Evolutionary conservation across 2,113 vertebrate genomes (phyloP), one percentile per base, ranked within the genome.

Genomic region (Myxocyprinus asiaticus): DNA sequence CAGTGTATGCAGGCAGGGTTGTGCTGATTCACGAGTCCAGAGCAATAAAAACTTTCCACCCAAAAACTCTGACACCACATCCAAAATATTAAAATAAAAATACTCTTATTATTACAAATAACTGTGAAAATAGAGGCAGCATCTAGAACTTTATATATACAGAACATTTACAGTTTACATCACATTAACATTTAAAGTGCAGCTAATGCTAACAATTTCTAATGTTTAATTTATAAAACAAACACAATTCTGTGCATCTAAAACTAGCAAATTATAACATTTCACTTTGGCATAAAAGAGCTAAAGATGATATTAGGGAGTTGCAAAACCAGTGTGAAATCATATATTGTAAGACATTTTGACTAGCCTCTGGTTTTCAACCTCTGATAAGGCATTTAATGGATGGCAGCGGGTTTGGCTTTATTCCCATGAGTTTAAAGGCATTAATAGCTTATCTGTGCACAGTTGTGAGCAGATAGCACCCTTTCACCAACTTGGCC

Each of bases 11-110:
- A 75, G 58, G 68, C 76, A 43, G 7, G 11, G 48, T 84, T 84
- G 50, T 84, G 83, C 83, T 81, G 83, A 84, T 84, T 84, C 83
- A 84, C 83, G 58, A 81, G 79, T 33, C 65, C 63, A 69, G 8
- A 65, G 9, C 22, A 44, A 59, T 59, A 80, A 68, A 66, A 63
- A 69, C n/a, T 74, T 71, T 64, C 79, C 76, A 80, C 68, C 70
- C 70, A 69, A 59, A 56, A 77, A 62, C 50, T 67, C 72, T 83
- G 77, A 83, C 9, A 4, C 5, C 51, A 70, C 6, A 45, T 62
- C 5, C 55, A 50, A 47, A 10, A 66, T 8, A 8, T 17, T n/a
- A 67, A 59, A 10, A 59, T 43, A 68, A 75, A 77, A 66, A 51
- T 5, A 9, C 15, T 66, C 44, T 58, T 58, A 22, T 33, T 33